Conservation (phyloP, 1,140 invertebrate genomes). For the Ceratitis capitata region DNA sequence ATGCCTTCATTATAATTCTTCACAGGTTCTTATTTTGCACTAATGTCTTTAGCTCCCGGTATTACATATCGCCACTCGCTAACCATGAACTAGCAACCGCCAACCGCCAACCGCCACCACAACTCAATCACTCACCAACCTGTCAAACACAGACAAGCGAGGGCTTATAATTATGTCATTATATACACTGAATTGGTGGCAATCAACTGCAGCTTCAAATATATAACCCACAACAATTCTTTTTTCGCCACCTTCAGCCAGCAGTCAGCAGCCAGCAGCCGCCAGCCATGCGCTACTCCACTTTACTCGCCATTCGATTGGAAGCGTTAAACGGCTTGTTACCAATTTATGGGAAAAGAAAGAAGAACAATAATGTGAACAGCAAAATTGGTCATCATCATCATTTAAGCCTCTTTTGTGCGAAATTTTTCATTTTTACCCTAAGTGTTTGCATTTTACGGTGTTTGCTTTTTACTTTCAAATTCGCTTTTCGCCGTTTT, state of each 20-base stretch:
- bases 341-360: background rate
- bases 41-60: background rate
- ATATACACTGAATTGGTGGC: background rate
- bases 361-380: background rate
- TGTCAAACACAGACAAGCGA: background rate
- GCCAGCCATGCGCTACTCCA: background rate
- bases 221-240: background rate
- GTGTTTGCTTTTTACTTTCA: background rate
- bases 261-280: background rate
- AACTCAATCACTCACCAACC: background rate
- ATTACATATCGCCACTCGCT: background rate
- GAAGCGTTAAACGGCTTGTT: background rate
- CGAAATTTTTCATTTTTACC: background rate
- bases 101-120: background rate
- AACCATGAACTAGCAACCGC: too few species aligned
- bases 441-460: background rate
- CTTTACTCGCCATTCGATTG: background rate
- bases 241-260: background rate
- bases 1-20: too few species aligned
- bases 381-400: background rate
- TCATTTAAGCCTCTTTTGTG: background rate
- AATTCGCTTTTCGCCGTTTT: background rate
- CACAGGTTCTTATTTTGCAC: too few species aligned
- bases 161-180: conserved; percentile 6
- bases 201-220: background rate